phyloP scores from a whole-genome alignment of 1,140 invertebrate genomes.

The Agraylea sexmaculata region DNA sequence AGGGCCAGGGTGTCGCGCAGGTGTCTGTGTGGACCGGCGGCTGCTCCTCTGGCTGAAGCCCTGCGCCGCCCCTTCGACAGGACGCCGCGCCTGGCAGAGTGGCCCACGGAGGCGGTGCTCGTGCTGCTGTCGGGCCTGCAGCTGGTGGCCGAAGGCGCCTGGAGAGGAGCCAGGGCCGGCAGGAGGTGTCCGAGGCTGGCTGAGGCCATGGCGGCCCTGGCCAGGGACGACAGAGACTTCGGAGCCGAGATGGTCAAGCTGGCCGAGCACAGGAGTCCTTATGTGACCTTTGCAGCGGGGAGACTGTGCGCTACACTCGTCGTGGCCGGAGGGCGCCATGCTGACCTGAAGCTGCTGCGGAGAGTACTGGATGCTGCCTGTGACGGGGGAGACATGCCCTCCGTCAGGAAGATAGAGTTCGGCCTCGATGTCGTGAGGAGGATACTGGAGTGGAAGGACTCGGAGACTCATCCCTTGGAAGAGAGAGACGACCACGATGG shows the following conservation, averaged over 20 bases:
- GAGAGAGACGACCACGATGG: conserved; percentile 41
- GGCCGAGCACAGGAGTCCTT: conserved; percentile 63
- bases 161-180: conserved; percentile 70
- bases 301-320: conserved; percentile 71
- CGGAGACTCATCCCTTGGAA: conserved; percentile 68
- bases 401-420: conserved; percentile 62
- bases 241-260: conserved; percentile 73
- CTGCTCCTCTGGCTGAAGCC: conserved; percentile 44
- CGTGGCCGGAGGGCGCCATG: conserved; percentile 67
- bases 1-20: conserved; percentile 1
- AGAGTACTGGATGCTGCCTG: conserved; percentile 55
- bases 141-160: conserved; percentile 69
- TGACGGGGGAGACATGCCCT: conserved; percentile 42
- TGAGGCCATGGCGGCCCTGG: conserved; percentile 65
- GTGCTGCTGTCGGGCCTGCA: conserved; percentile 73
- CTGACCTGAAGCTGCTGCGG: conserved; percentile 67
- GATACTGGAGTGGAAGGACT: conserved; percentile 78
- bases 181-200: conserved; percentile 67
- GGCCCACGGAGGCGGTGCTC: conserved; percentile 57
- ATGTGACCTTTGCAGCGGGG: conserved; percentile 66
- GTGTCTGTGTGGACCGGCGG: background rate
- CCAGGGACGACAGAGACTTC: conserved; percentile 67
- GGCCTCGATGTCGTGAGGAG: conserved; percentile 72
- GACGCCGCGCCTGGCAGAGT: conserved; percentile 52
- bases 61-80: conserved; percentile 57